Conservation (phyloP, 1,140 invertebrate genomes). For the Heterodera schachtii region DNA sequence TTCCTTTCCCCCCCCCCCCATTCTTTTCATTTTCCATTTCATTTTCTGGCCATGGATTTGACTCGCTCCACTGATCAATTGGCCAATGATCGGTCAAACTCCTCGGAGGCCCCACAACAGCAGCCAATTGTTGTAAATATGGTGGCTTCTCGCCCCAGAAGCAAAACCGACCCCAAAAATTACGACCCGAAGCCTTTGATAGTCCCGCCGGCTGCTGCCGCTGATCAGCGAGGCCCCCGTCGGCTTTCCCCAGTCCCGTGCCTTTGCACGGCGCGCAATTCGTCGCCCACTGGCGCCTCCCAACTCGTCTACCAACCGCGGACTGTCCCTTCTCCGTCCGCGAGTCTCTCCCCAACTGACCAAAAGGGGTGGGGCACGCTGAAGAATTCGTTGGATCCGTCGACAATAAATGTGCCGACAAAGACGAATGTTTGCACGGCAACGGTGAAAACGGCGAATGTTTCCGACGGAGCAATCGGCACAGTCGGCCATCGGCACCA, state of each 20-base stretch:
- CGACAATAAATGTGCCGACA: neutral
- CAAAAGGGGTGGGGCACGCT: neutral
- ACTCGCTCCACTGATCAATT: neutral
- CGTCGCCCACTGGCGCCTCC: neutral
- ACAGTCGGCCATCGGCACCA: neutral
- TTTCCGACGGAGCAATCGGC: neutral
- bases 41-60: neutral
- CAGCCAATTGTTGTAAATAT: neutral
- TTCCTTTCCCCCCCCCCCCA: neutral
- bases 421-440: neutral
- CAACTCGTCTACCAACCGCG: slow-evolving; percentile 9
- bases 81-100: neutral
- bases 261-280: neutral
- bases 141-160: too few species aligned
- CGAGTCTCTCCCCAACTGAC: neutral
- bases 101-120: neutral
- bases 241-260: neutral
- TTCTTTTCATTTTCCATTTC: neutral
- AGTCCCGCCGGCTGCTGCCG: neutral
- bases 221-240: neutral
- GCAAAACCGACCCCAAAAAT: too few species aligned
- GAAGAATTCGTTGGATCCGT: neutral
- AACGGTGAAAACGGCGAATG: neutral
- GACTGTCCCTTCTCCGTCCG: neutral
- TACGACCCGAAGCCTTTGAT: too few species aligned